Base-by-base conservation (phyloP, 2,113 vertebrate species). In the Hemiscyllium ocellatum region DNA sequence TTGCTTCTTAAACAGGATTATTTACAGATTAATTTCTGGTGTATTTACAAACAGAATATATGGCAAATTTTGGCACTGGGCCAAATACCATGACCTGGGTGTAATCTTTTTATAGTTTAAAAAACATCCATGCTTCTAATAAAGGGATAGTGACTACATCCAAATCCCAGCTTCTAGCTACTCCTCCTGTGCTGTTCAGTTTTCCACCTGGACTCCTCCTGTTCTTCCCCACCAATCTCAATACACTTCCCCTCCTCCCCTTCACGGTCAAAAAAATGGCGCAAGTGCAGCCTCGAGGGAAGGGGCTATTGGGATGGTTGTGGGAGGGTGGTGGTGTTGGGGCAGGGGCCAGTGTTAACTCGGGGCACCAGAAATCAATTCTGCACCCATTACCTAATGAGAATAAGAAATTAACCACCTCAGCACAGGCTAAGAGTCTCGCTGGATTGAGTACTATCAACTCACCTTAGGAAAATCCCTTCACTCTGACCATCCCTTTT, bases 1-100 rank as follows among this genome's bases (percentile, higher is more conserved):
- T 50, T 50, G 47, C 69, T 52, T 29, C 52, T 61, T 10, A 52
- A 47, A 61, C 87, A 72, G 47, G 47, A 95, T 61, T 95, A 95
- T 95, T 72, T 95, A 95, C 94, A 95, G 69, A 24, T 37, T n/a
- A 95, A 29, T 72, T 94, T 76, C 47, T 26, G 42, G 22, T 29
- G 24, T 76, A 95, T 76, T 72, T 95, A 95, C 94, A 95, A 90
- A 70, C 47, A 66, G 26, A 90, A 56, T 24, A 86, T 19, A 86
- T 26, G 83, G 50, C 86, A 83, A 56, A 19, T 4, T 90, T 61
- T 61, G 65, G 37, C 61, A 68, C 89, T 93, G 89, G 33, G 52
- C 87, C 13, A 61, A 33, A 56, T 29, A 26, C 26, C 87, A 90
- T n/a, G 87, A 65, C 89, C 61, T 33, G 66, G 89, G 89, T 65